Conservation (phyloP, 2,113 vertebrate species). For the Vireo altiloquus region DNA sequence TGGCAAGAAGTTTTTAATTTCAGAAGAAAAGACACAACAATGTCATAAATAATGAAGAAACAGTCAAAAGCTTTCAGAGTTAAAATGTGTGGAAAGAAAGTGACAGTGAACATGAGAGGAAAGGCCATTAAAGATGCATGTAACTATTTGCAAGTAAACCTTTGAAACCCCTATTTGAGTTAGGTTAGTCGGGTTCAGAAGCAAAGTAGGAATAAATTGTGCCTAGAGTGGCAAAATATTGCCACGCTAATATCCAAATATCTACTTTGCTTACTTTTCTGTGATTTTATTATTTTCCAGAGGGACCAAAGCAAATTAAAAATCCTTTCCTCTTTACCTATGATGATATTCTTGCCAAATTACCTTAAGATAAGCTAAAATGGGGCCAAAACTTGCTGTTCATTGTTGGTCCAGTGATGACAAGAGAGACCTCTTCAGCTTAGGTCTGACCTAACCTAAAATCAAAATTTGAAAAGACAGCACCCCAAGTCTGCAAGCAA, state of each 20-base stretch:
- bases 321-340: not conserved
- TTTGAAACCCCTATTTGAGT: conserved; percentile 36
- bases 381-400: not conserved
- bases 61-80: conserved; percentile 66
- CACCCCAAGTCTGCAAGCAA: not conserved
- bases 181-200: not conserved
- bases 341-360: not conserved
- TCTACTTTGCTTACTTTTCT: not conserved
- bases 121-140: conserved; percentile 54
- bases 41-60: conserved; percentile 68
- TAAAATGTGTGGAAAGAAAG: conserved; percentile 61
- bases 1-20: conserved; percentile 64
- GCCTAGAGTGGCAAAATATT: not conserved
- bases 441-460: not conserved
- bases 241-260: not conserved
- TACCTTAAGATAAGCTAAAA: not conserved
- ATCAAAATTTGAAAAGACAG: not conserved
- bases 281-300: not conserved
- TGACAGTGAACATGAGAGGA: conserved; percentile 50
- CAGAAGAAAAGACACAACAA: conserved; percentile 65
- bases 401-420: not conserved
- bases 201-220: not conserved
- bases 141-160: conserved; percentile 59
- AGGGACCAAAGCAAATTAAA: not conserved
- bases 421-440: not conserved